phyloP scores from a whole-genome alignment of 92 coral and sea anemone genomes.

The Actinostola sp. region DNA sequence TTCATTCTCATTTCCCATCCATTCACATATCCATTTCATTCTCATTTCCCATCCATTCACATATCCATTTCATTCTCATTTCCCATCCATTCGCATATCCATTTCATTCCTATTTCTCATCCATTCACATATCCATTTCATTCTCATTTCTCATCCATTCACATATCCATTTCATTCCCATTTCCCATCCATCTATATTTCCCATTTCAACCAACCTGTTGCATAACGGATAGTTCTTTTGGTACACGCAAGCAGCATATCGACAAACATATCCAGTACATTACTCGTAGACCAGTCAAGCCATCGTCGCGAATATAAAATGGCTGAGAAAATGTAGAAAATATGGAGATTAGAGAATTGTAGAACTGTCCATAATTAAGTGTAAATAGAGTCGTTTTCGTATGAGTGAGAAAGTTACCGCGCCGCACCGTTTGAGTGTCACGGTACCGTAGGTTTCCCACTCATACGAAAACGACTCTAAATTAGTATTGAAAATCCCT shows the following conservation, averaged over 20 bases:
- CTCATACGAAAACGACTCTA: no score
- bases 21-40: neutral
- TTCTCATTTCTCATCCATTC: neutral
- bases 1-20: neutral
- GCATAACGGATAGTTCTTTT: conserved; percentile 39
- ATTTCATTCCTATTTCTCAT: neutral
- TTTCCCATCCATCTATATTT: neutral
- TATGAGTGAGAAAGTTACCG: no score
- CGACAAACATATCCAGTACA: conserved; percentile 48
- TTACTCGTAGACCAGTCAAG: conserved; percentile 24
- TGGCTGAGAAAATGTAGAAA: conserved; percentile 9
- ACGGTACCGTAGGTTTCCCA: no score
- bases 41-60: no score
- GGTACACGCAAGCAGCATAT: conserved; percentile 41
- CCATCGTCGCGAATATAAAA: conserved; percentile 34
- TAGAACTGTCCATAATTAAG: no score
- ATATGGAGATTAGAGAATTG: no score
- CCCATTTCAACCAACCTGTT: conserved; percentile 25
- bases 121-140: neutral
- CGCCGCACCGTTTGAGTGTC: no score
- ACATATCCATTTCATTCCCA: neutral
- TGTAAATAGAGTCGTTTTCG: no score
- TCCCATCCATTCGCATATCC: neutral
- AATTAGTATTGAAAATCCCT: no score
- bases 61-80: neutral